phyloP scores from a whole-genome alignment of 2,797 vertebrate genomes.

The Hozukius guyotensis region DNA sequence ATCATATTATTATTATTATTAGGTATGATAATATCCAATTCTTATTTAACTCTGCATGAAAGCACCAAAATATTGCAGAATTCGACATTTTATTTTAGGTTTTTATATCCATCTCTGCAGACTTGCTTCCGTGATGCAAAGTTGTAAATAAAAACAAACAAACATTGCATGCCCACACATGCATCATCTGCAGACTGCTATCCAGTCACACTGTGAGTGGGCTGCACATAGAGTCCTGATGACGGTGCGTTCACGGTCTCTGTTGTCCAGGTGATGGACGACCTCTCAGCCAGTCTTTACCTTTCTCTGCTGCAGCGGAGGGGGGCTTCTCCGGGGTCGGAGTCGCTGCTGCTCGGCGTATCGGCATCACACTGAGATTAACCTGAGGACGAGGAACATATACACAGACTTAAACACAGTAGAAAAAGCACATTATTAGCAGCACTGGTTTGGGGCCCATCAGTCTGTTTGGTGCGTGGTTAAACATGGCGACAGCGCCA shows the following conservation, averaged over 20 bases:
- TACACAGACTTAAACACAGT: not conserved
- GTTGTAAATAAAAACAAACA: too few relatives aligned
- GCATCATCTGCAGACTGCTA: too few relatives aligned
- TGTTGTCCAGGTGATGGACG: not conserved
- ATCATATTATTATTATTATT: too few relatives aligned
- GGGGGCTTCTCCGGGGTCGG: slow-evolving; percentile 88
- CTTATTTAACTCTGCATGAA: too few relatives aligned
- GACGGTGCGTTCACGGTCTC: slow-evolving; percentile 33
- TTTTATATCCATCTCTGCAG: too few relatives aligned
- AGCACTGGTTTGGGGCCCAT: not conserved
- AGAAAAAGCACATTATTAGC: too few relatives aligned
- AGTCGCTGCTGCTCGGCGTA: slow-evolving; percentile 90
- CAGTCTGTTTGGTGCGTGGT: not conserved
- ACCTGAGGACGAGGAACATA: slow-evolving; percentile 29
- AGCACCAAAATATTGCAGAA: too few relatives aligned
- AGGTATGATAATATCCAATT: too few relatives aligned
- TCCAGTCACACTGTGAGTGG: too few relatives aligned
- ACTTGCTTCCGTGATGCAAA: too few relatives aligned
- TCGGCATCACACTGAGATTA: slow-evolving; percentile 87
- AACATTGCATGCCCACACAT: too few relatives aligned
- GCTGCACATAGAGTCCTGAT: fast-evolving
- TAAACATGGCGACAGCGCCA: slow-evolving; percentile 7
- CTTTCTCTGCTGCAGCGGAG: slow-evolving; percentile 88
- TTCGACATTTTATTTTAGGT: too few relatives aligned
- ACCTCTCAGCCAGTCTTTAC: slow-evolving; percentile 69